Base-by-base conservation (phyloP, 2,888 invertebrate genomes). In the Latrodectus hesperus region DNA sequence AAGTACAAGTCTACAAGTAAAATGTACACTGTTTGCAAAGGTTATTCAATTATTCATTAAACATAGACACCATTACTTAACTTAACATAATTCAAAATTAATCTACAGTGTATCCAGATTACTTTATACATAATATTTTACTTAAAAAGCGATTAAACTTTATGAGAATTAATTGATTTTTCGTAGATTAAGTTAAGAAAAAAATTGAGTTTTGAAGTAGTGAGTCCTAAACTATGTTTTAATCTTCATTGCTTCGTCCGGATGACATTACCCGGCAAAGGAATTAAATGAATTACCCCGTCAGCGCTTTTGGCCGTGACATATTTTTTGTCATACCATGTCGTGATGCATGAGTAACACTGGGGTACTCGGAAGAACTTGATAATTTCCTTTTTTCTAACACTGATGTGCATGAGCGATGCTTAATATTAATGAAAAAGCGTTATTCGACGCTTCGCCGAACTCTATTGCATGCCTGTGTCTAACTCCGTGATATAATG, bases 351-450 rank as follows among this genome's bases (percentile, higher is more conserved):
- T 17, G 16, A 49, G 51, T 65, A 12, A 65, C 49, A 65, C 52
- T 11, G 52, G 52, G 14, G 49, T 49, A 60, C 55, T 22, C 52
- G 71, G 65, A 79, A 81, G 72, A 73, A 68, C 83, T 70, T 84
- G 77, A 84, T 83, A 72, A 81, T 51, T 68, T 22, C 51, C 76
- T 26, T 65, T 17, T 38, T 60, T 22, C 16, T 67, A 9, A 70
- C 55, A 67, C 65, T 65, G 64, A 52, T 71, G 71, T 71, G 83
- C 83, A 84, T 84, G 76, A 77, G 71, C 49, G 70, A 52, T 64
- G 65, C 64, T 84, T 84, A 72, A 84, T 84, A 76, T 84, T 84
- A 84, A 84, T 84, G 83, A 84, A 71, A 22, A 26, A 71, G 60
- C 38, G 49, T 71, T 76, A 64, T 51, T 82, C 70, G 75, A 82